Percentiles rank a stretch among this genome's conserved stretches.
These are phyloP conservation scores for Protula sp. DNA, from an alignment of 2,888 invertebrate species.

Conservation along the genomic window DNA sequence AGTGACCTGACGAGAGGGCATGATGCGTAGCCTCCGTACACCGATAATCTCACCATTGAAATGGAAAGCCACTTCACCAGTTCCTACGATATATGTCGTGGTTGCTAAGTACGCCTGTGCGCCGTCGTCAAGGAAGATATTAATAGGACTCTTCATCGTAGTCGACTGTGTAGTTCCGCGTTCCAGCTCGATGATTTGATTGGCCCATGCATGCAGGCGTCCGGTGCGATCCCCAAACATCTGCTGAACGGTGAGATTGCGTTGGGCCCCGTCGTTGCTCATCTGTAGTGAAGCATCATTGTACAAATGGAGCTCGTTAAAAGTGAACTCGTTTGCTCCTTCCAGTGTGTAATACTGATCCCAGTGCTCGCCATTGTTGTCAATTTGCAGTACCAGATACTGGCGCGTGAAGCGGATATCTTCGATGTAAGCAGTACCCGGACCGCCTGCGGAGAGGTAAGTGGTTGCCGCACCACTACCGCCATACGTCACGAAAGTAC, in stretches of 20 bases:
- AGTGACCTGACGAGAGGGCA: constrained; percentile 29
- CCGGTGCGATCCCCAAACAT: constrained; percentile 33
- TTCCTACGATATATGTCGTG: constrained; percentile 33
- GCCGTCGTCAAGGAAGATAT: constrained; percentile 33
- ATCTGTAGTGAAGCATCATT: constrained; percentile 30
- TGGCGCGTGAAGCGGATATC: constrained; percentile 20
- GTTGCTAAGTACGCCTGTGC: constrained; percentile 28
- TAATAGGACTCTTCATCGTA: constrained; percentile 28
- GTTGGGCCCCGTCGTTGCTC: constrained; percentile 12
- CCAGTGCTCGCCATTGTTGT: constrained; percentile 30
- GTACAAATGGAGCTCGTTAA: constrained; percentile 31
- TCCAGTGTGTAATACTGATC: constrained; percentile 32
- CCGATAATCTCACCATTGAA: constrained; percentile 34
- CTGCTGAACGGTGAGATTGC: constrained; percentile 20
- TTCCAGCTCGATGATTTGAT: constrained; percentile 27
- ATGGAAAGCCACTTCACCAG: constrained; percentile 33
- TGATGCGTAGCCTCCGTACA: constrained; percentile 32
- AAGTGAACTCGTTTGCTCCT: constrained; percentile 25
- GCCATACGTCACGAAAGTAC: constrained; percentile 25
- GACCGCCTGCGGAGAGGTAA: constrained; percentile 29
- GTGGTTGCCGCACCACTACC: constrained; percentile 24
- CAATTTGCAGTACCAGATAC: constrained; percentile 28
- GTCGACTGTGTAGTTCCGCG: constrained; percentile 17
- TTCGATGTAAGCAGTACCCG: constrained; percentile 31
- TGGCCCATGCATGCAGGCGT: constrained; percentile 24